phyloP scores from a whole-genome alignment of 2,113 vertebrate species.

The Narcine bancroftii region DNA sequence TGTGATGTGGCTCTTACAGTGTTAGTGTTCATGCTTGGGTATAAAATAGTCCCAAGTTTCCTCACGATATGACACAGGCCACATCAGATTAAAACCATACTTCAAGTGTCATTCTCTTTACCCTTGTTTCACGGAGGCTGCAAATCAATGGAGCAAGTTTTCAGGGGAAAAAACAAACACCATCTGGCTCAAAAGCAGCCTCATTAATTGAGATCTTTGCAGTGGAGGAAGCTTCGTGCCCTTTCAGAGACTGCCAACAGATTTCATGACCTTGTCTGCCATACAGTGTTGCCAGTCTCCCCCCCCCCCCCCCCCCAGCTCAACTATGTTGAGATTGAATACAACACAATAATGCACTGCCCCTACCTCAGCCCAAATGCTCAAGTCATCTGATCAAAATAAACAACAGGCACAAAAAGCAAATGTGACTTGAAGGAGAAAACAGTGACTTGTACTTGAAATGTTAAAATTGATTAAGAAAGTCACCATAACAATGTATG shows the following conservation, averaged over 20 bases:
- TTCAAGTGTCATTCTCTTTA: no score
- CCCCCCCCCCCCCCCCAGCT: not conserved
- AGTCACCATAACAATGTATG: not conserved
- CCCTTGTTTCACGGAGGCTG: no score
- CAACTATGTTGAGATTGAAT: not conserved
- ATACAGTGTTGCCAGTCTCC: not conserved
- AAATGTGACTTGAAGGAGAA: not conserved
- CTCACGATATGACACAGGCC: no score
- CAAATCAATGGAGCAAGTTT: not conserved
- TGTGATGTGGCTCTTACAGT: no score
- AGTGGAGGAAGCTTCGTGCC: not conserved
- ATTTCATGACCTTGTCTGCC: not conserved
- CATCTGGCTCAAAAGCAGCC: not conserved
- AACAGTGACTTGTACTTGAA: not conserved
- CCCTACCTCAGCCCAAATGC: not conserved
- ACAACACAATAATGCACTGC: not conserved
- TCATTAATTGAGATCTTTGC: not conserved
- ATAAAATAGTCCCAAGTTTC: no score
- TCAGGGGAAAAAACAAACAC: not conserved
- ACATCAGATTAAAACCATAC: no score
- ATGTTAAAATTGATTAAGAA: not conserved
- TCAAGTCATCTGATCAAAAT: not conserved
- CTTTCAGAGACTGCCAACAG: slow-evolving; percentile 20
- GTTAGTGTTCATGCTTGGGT: no score
- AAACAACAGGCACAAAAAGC: not conserved